Evolutionary conservation across 1,140 invertebrate species (phyloP).

Genomic region (Metopolophium dirhodum): DNA sequence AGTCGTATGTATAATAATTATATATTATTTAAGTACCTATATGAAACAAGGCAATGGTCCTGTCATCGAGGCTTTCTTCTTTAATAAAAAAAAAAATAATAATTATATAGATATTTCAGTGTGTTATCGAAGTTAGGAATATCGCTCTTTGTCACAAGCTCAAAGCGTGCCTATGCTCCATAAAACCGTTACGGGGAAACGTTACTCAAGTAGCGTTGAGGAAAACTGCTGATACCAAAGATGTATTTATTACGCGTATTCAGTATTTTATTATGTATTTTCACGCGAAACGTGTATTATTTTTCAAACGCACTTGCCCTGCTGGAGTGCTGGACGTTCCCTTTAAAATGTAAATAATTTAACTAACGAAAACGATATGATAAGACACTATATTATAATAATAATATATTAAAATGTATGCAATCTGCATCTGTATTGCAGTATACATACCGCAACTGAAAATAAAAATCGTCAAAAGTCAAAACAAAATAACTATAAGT

Average conservation of each 20-base stretch:
- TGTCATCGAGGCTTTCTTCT: no score
- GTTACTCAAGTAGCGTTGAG: background rate
- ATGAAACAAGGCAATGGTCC: no score
- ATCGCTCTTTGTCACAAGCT: background rate
- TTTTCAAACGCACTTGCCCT: background rate
- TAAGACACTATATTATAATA: background rate
- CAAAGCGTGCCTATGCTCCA: background rate
- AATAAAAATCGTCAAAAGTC: background rate
- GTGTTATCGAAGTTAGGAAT: background rate
- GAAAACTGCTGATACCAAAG: background rate
- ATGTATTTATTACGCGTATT: background rate
- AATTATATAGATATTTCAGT: background rate
- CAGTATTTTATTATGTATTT: background rate
- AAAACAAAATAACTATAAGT: background rate
- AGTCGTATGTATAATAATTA: no score
- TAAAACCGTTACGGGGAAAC: background rate
- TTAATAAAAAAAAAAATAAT: background rate
- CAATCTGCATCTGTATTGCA: background rate
- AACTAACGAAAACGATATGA: background rate
- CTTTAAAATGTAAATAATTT: background rate
- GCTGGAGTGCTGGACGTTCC: background rate
- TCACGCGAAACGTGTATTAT: background rate
- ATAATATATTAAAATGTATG: background rate
- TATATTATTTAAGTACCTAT: no score
- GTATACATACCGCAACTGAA: background rate